Percentiles rank a stretch among this genome's conserved stretches.
phyloP scores from a whole-genome alignment of 2,797 vertebrate genomes.

The Pantherophis alleghaniensis region DNA sequence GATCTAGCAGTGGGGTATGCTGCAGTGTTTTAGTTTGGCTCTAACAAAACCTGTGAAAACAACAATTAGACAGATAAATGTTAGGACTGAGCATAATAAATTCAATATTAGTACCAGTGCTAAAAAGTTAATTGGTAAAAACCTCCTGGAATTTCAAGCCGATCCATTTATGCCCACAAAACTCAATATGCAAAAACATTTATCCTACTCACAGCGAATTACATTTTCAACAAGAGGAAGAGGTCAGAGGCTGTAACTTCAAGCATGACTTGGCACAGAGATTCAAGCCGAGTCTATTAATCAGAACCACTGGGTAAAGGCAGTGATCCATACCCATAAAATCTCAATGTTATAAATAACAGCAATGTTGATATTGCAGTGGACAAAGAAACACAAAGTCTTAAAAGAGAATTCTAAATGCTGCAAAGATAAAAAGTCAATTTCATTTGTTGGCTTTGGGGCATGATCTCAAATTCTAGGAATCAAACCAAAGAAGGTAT shows the following conservation, averaged over 20 bases:
- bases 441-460: background rate
- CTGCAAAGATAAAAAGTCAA: background rate
- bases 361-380: background rate
- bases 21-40: background rate
- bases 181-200: background rate
- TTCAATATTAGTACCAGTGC: background rate
- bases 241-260: constrained; percentile 16
- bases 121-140: background rate
- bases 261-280: constrained; percentile 37
- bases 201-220: background rate
- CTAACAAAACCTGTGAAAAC: constrained; percentile 18
- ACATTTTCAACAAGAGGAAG: constrained; percentile 24
- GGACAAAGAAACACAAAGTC: background rate
- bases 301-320: constrained; percentile 39
- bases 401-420: constrained; percentile 5
- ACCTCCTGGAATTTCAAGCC: background rate
- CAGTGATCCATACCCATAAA: background rate
- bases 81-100: constrained; percentile 8
- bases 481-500: background rate
- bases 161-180: background rate
- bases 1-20: background rate
- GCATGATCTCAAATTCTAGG: background rate
- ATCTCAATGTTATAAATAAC: constrained; percentile 19
- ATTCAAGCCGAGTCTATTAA: constrained; percentile 9
- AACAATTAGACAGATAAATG: constrained; percentile 15